A percentile compares a stretch with the other conserved stretches of the same genome.
Evolutionary conservation across 2,797 vertebrate species (phyloP).

Genomic region (Sphenopsis melanotis): DNA sequence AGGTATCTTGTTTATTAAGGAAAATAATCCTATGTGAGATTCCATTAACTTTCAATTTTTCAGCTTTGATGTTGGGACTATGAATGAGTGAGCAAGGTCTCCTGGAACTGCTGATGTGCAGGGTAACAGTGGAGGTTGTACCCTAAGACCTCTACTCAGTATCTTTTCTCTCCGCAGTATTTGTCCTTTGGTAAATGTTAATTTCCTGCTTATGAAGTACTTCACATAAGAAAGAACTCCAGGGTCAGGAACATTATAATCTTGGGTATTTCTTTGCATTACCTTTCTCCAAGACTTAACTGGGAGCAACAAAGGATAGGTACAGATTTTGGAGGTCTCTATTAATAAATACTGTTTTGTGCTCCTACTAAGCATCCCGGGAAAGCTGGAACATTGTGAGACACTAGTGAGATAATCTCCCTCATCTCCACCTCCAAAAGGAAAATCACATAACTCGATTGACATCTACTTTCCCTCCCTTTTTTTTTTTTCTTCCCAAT

Average conservation of each 20-base stretch:
- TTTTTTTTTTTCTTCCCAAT: no score
- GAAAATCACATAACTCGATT: neutral
- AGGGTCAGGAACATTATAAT: neutral
- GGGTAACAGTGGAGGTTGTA: neutral
- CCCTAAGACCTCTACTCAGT: neutral
- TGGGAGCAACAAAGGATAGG: neutral
- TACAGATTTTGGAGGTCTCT: neutral
- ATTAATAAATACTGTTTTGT: neutral
- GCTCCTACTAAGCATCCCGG: rapidly evolving
- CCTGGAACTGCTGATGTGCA: neutral
- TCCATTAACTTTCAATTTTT: neutral
- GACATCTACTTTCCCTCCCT: rapidly evolving
- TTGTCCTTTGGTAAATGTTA: neutral
- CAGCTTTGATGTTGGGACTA: neutral
- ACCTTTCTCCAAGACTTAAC: neutral
- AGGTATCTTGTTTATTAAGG: neutral
- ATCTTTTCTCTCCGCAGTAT: neutral
- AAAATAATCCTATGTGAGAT: neutral
- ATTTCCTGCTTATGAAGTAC: neutral
- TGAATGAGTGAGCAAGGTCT: neutral
- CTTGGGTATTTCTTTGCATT: neutral
- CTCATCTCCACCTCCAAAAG: neutral
- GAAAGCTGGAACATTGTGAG: neutral
- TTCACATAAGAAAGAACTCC: neutral
- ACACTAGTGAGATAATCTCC: neutral